These are phyloP conservation scores for Chionoecetes opilio DNA, from an alignment of 1,140 invertebrate species.

Conservation along the genomic window DNA sequence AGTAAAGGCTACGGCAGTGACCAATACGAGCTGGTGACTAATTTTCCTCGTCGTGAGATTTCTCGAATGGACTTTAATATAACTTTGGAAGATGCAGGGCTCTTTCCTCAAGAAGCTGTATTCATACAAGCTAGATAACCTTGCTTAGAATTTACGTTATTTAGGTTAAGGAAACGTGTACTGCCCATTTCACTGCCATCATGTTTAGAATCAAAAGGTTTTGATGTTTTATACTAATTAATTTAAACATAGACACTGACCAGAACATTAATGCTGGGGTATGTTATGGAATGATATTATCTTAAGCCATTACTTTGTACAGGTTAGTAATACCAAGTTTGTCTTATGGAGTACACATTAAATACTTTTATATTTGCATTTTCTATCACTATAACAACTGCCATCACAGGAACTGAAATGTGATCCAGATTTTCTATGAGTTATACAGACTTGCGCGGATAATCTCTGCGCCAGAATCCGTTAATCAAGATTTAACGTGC, in stretches of 20 bases:
- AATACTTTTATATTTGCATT: neutral
- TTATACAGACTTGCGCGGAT: too few species aligned
- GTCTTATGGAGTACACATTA: neutral
- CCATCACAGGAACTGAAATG: neutral
- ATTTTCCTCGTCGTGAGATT: conserved; percentile 84
- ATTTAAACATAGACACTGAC: neutral
- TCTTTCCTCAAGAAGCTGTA: conserved; percentile 85
- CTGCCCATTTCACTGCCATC: conserved; percentile 24
- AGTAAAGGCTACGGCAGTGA: conserved; percentile 84
- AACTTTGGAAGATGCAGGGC: conserved; percentile 84
- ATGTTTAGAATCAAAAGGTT: neutral
- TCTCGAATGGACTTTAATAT: conserved; percentile 83
- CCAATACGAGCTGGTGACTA: conserved; percentile 85
- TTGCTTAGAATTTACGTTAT: conserved; percentile 30
- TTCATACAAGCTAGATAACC: conserved; percentile 84
- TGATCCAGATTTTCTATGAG: neutral
- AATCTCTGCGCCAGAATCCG: too few species aligned
- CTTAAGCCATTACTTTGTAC: neutral
- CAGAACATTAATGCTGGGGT: neutral
- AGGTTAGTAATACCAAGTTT: neutral
- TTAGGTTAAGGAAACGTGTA: neutral
- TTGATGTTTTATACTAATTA: neutral
- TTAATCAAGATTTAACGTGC: too few species aligned
- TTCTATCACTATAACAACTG: neutral
- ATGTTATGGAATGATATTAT: neutral